These are phyloP conservation scores for Malurus elegans DNA, from an alignment of 2,113 vertebrate species.

Conservation along the genomic window DNA sequence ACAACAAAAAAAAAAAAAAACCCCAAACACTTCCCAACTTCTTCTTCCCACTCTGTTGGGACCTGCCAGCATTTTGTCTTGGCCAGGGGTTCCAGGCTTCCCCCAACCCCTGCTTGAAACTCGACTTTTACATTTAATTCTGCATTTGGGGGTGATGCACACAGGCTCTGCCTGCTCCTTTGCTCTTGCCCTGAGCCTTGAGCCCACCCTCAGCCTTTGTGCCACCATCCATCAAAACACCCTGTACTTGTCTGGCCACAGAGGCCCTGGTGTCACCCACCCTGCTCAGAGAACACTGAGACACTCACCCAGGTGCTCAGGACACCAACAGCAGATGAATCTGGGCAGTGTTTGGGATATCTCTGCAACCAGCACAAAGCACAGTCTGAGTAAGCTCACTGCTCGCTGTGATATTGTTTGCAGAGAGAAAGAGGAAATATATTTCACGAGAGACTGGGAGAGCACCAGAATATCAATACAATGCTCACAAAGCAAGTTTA, in stretches of 20 bases:
- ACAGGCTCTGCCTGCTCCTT: not conserved
- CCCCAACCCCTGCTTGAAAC: not conserved
- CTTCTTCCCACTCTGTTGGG: not conserved
- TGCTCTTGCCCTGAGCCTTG: not conserved
- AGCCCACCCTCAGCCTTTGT: not conserved
- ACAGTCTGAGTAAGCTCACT: not conserved
- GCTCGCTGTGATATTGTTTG: conserved; percentile 22
- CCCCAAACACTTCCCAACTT: not conserved
- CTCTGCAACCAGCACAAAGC: not conserved
- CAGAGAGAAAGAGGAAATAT: conserved; percentile 31
- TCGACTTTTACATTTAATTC: not conserved
- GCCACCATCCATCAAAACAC: not conserved
- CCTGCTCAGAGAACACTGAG: not conserved
- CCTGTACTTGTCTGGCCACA: not conserved
- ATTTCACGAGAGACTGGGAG: conserved; percentile 1
- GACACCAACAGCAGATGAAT: not conserved
- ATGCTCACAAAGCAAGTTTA: conserved; percentile 12
- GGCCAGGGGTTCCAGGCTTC: not conserved
- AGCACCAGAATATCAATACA: conserved; percentile 41
- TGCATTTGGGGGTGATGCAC: not conserved
- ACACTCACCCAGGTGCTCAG: not conserved
- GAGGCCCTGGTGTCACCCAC: not conserved
- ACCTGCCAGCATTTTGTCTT: not conserved
- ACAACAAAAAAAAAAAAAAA: not conserved
- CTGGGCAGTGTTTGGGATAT: not conserved